Evolutionary conservation across 2,797 vertebrate species (phyloP).

Genomic region (Lindbergichthys nudifrons): DNA sequence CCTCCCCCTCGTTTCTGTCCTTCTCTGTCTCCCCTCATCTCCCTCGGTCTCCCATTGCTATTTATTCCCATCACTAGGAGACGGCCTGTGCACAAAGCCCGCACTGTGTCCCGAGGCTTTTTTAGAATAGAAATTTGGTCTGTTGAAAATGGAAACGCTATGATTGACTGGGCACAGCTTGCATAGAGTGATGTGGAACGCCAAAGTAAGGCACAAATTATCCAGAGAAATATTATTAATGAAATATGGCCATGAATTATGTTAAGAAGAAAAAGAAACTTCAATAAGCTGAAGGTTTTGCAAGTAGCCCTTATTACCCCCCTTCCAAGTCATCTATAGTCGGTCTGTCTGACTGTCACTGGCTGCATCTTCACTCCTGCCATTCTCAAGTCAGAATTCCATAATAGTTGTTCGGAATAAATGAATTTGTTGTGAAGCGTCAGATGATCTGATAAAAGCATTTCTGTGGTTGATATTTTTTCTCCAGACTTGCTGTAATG

Average conservation of each 20-base stretch:
- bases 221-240: constrained; percentile 70
- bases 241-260: constrained; percentile 66
- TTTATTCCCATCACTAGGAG: constrained; percentile 82
- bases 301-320: constrained; percentile 46
- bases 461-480: constrained; percentile 47
- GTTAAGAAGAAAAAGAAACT: constrained; percentile 25
- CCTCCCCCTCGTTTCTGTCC: constrained; percentile 56
- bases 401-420: constrained; percentile 46
- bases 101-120: constrained; percentile 75
- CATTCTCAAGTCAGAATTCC: constrained; percentile 44
- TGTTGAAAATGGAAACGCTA: constrained; percentile 78
- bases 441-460: constrained; percentile 41
- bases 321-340: constrained; percentile 42
- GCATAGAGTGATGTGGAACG: constrained; percentile 63
- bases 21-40: constrained; percentile 62
- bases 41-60: constrained; percentile 72
- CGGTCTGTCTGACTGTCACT: constrained; percentile 55
- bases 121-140: constrained; percentile 77
- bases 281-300: constrained; percentile 38
- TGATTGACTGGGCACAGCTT: constrained; percentile 78
- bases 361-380: constrained; percentile 30
- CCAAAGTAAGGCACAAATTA: constrained; percentile 71
- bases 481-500: constrained; percentile 29
- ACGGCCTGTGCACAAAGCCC: constrained; percentile 78
- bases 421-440: constrained; percentile 55